Evolutionary conservation across 2,888 invertebrate species (phyloP), one percentile per base, ranked within the genome.

Genomic region (Colletes collaris): DNA sequence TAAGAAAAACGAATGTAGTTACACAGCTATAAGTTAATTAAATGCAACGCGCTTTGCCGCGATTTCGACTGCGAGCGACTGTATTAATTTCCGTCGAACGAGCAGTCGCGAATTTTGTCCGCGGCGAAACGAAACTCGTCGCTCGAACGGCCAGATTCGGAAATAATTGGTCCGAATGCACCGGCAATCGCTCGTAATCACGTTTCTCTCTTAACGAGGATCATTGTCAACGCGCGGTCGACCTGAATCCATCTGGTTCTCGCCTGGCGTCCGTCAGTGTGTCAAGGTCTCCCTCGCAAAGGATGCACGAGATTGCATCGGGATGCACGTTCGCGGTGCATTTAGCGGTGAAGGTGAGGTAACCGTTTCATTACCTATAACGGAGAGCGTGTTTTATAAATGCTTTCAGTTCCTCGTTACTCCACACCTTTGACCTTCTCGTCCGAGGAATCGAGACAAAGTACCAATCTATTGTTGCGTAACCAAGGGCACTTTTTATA

Each of bases 121-220:
- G 50, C 40, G 79, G 49, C 46, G 8, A 49, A 58, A 58, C 67
- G 67, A 49, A 52, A 65, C 16, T n/a, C 27, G 27, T 27, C 11
- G 56, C 6, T 3, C 8, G 56, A 50, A 10, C 37, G 10, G 65
- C 16, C 58, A 19, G 53, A 37, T 62, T 75, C 49, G 58, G 53
- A 62, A 75, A 76, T 82, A 87, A 86, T 85, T 76, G 79, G 67
- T 82, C 69, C 66, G 77, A 67, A 78, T 60, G 70, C 64, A 37
- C 19, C 40, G 64, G 74, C 80, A 77, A 75, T 76, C 75, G 78
- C 58, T 71, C 72, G 77, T 78, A 81, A 85, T 86, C 77, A 67
- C 77, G 82, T 79, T 84, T 82, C 87, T 79, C 84, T 75, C 82
- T 78, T 86, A 86, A 86, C 86, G 79, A 86, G 81, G 76, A 73